Percentiles rank a stretch among this genome's conserved stretches.
Conservation (phyloP, 2,888 invertebrate genomes). For the Andrena bucephala region DNA sequence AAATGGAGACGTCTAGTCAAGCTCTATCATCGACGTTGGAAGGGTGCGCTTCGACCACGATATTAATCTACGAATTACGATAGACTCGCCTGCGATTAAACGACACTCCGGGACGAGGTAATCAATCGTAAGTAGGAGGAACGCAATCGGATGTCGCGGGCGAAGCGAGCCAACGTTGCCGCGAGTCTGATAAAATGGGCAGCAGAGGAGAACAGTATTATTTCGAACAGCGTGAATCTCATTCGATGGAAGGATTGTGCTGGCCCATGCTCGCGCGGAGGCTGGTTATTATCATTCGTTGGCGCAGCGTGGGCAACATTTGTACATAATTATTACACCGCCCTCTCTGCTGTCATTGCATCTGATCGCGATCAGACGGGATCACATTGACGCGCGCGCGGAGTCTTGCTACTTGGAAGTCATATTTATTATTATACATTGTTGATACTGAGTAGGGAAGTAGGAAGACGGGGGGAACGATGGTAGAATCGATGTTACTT, state of each 20-base stretch:
- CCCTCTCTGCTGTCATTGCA: slow-evolving; percentile 29
- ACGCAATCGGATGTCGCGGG: not conserved
- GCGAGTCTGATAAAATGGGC: not conserved
- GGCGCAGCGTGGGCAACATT: slow-evolving; percentile 24
- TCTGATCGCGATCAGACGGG: slow-evolving; percentile 34
- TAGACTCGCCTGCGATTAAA: not conserved
- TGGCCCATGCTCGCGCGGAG: slow-evolving; percentile 1
- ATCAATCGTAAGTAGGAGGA: not conserved
- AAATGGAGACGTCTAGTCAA: slow-evolving; percentile 56
- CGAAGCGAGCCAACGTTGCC: slow-evolving; percentile 21
- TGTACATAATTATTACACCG: slow-evolving; percentile 37
- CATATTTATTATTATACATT: slow-evolving; percentile 57
- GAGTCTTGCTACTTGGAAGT: slow-evolving; percentile 20
- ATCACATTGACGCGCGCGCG: slow-evolving; percentile 42
- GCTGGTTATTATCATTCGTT: slow-evolving; percentile 19
- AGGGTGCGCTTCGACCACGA: slow-evolving; percentile 4
- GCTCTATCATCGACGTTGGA: slow-evolving; percentile 50
- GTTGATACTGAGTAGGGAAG: slow-evolving; percentile 49
- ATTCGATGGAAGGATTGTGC: not conserved
- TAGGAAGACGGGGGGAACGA: not conserved
- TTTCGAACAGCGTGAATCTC: slow-evolving; percentile 30
- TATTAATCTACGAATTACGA: slow-evolving; percentile 26
- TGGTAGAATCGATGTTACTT: slow-evolving; percentile 63
- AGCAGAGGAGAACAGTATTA: slow-evolving; percentile 46
- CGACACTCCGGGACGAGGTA: not conserved